Conservation (phyloP, 2,797 vertebrate species). For the Gambusia yucatana region DNA sequence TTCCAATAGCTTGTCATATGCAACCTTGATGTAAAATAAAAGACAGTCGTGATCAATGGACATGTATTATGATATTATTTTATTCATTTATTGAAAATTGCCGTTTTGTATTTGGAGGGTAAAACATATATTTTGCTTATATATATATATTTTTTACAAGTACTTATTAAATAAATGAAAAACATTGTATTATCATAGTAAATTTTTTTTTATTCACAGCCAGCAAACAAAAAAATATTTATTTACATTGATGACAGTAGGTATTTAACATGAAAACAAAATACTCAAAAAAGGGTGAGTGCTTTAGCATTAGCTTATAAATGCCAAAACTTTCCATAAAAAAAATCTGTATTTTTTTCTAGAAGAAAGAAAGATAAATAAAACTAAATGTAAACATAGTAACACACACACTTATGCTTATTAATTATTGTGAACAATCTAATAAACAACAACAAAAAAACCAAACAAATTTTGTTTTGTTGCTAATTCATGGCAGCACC, state of each 20-base stretch:
- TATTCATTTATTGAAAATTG: not conserved
- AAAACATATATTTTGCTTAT: not conserved
- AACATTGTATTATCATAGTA: not conserved
- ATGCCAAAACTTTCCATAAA: not conserved
- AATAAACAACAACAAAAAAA: not conserved
- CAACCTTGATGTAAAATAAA: conserved; percentile 36
- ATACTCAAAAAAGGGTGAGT: not conserved
- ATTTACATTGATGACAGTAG: not conserved
- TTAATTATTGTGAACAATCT: not conserved
- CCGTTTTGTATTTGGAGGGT: not conserved
- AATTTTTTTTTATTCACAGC: not conserved
- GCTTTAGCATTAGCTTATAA: not conserved
- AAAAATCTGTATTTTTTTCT: not conserved
- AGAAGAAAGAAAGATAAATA: not conserved
- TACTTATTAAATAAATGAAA: not conserved
- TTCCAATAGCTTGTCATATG: conserved; percentile 37
- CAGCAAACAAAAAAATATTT: not conserved
- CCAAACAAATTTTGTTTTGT: too few species aligned
- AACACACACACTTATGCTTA: not conserved
- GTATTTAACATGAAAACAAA: not conserved
- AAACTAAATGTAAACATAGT: not conserved
- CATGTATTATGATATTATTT: not conserved
- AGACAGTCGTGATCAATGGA: conserved; percentile 5
- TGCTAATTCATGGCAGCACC: conserved; percentile 8
- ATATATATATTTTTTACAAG: not conserved